Evolutionary conservation across 2,888 invertebrate genomes (phyloP).

Genomic region (Drosophila glabriapex): DNA sequence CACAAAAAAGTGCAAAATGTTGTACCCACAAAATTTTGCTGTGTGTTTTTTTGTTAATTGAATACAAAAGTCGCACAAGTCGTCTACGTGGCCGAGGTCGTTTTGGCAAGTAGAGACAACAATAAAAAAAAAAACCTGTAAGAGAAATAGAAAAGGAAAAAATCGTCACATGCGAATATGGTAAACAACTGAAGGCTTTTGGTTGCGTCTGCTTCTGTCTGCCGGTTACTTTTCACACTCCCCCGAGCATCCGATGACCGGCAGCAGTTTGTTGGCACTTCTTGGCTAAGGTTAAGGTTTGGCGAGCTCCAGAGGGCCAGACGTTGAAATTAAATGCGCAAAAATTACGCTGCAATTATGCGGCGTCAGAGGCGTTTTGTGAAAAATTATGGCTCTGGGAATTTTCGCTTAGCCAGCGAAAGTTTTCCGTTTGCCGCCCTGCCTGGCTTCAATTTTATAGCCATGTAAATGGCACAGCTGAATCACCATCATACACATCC

Average conservation of each 20-base stretch:
- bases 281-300: constrained; percentile 68
- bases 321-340: constrained; percentile 73
- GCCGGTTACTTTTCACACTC: constrained; percentile 27
- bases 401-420: constrained; percentile 63
- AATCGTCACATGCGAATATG: constrained; percentile 59
- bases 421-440: constrained; percentile 42
- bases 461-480: constrained; percentile 66
- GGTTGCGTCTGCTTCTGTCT: constrained; percentile 16
- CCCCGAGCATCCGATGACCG: constrained; percentile 16
- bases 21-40: constrained; percentile 59
- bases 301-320: constrained; percentile 44
- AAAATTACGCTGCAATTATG: constrained; percentile 78
- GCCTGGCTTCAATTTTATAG: constrained; percentile 65
- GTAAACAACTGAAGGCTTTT: constrained; percentile 44
- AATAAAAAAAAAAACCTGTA: not conserved
- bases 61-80: constrained; percentile 48
- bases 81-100: constrained; percentile 33
- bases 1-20: constrained; percentile 64
- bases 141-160: constrained; percentile 9
- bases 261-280: constrained; percentile 33
- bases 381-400: constrained; percentile 75
- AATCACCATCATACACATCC: constrained; percentile 23
- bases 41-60: constrained; percentile 67
- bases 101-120: constrained; percentile 14
- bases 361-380: constrained; percentile 70